phyloP scores from a whole-genome alignment of 2,797 vertebrate species.

The Pteronotus mesoamericanus region DNA sequence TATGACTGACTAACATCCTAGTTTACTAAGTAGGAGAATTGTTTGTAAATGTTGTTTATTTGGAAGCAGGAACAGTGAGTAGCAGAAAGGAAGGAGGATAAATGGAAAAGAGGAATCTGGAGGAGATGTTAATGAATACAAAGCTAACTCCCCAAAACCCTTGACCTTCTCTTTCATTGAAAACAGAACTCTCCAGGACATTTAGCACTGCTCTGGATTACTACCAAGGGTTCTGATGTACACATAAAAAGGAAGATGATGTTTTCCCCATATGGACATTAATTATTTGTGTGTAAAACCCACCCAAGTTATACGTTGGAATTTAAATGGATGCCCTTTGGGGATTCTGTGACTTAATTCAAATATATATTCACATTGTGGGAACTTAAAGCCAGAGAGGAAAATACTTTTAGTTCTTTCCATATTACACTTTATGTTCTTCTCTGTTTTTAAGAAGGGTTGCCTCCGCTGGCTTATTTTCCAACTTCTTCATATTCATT shows the following conservation, averaged over 20 bases:
- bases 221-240: not conserved
- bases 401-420: not conserved
- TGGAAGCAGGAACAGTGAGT: not conserved
- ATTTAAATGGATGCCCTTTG: constrained; percentile 23
- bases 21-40: not conserved
- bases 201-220: not conserved
- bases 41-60: not conserved
- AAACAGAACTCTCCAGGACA: not conserved
- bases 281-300: not conserved
- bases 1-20: not conserved
- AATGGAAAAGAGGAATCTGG: not conserved
- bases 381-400: not conserved
- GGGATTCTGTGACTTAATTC: not conserved
- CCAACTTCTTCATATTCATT: not conserved
- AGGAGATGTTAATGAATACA: not conserved
- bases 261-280: not conserved
- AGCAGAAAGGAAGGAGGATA: not conserved
- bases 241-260: not conserved
- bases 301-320: not conserved
- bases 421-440: not conserved
- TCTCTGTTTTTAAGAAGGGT: not conserved
- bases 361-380: not conserved
- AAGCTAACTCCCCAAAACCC: not conserved
- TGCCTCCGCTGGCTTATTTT: not conserved
- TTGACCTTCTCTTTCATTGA: not conserved